phyloP scores from a whole-genome alignment of 2,888 invertebrate genomes.

The Ormyrus labotus region DNA sequence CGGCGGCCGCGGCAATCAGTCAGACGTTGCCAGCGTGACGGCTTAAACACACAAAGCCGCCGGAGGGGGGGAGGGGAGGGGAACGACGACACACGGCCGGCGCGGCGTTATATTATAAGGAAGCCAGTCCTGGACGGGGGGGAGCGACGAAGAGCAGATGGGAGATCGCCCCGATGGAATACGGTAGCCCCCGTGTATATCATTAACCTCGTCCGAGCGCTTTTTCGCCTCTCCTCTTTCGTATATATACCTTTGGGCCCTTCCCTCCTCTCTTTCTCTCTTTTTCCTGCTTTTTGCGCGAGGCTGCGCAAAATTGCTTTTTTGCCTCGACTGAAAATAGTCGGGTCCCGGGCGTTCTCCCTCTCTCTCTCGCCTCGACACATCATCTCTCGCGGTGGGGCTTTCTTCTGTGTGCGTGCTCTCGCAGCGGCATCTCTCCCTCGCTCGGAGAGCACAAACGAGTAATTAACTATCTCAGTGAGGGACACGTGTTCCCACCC shows the following conservation, averaged over 20 bases:
- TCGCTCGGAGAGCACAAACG: conserved; percentile 70
- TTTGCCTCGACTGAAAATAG: no score
- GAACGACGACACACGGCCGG: conserved; percentile 35
- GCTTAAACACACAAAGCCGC: conserved; percentile 48
- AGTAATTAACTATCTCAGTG: conserved; percentile 75
- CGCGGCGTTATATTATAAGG: conserved; percentile 59
- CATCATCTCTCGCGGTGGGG: not conserved
- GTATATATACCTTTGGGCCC: not conserved
- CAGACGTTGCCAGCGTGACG: conserved; percentile 45
- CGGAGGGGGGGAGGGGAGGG: conserved; percentile 12
- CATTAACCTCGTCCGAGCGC: conserved; percentile 72
- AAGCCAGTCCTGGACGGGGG: conserved; percentile 49
- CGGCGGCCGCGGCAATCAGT: conserved; percentile 45
- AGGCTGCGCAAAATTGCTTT: conserved; percentile 19
- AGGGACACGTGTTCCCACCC: conserved; percentile 74
- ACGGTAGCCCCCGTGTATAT: conserved; percentile 72
- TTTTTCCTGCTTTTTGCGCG: not conserved
- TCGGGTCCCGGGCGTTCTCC: conserved; percentile 50
- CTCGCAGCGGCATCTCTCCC: conserved; percentile 53
- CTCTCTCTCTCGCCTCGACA: conserved; percentile 32
- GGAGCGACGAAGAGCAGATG: conserved; percentile 64
- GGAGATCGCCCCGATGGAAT: conserved; percentile 65
- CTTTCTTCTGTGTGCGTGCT: conserved; percentile 13
- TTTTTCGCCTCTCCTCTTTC: conserved; percentile 66
- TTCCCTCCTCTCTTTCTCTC: conserved; percentile 7